These are phyloP conservation scores for Torymus auratus DNA, from an alignment of 2,888 invertebrate genomes.

Conservation along the genomic window DNA sequence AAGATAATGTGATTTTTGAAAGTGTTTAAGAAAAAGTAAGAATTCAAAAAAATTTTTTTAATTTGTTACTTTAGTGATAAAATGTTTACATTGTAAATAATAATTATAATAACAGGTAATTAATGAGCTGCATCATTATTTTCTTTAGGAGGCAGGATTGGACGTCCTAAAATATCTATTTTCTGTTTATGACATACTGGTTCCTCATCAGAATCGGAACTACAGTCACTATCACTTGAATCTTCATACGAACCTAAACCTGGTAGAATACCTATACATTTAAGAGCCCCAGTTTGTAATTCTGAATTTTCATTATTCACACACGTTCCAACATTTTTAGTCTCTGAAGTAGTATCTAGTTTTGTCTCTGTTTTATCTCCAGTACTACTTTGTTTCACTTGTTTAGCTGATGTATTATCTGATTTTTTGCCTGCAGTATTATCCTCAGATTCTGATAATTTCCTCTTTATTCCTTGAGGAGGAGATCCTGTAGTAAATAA, in stretches of 20 bases:
- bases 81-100: constrained; percentile 55
- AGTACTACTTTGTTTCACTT: constrained; percentile 6
- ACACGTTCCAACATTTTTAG: background rate
- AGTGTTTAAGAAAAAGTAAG: constrained; percentile 6
- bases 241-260: constrained; percentile 89
- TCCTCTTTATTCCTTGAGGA: constrained; percentile 59
- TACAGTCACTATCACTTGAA: constrained; percentile 83
- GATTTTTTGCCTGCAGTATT: constrained; percentile 65
- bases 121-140: constrained; percentile 39
- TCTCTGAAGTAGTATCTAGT: background rate
- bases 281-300: constrained; percentile 73
- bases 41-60: constrained; percentile 44
- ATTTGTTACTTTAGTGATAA: constrained; percentile 55
- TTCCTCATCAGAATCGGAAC: constrained; percentile 85
- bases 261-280: constrained; percentile 88
- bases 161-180: constrained; percentile 76
- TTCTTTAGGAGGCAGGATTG: constrained; percentile 62
- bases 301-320: constrained; percentile 44
- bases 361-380: too few species aligned
- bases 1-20: constrained; percentile 18
- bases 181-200: constrained; percentile 63
- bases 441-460: constrained; percentile 58
- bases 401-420: constrained; percentile 68
- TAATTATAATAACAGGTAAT: constrained; percentile 39
- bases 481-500: constrained; percentile 50